Base-by-base conservation (phyloP, 2,888 invertebrate species). In the Aproaerema taeniolella region DNA sequence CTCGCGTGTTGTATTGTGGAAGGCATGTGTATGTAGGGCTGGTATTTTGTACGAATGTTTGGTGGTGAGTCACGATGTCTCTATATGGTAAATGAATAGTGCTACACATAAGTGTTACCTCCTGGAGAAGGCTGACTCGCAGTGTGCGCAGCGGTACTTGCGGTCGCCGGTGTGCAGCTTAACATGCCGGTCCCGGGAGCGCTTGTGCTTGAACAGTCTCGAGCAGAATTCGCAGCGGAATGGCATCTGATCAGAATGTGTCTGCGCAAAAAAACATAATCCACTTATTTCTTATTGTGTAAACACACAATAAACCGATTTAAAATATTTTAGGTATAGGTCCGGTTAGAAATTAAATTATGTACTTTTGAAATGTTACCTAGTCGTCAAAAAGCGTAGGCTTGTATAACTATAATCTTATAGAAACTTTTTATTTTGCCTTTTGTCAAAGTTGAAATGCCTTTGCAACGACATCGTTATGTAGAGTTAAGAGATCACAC, bases 161-260 rank as follows among this genome's bases (percentile, higher is more conserved):
- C 95, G 90, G 76, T 96, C 95, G 7, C 95, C 96, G 1, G 95
- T 96, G 81, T 97, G 97, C 44, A 97, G 89, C 74, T 97, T 97
- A 58, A 96, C 93, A 82, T 98, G 98, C 13, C 98, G 91, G 79
- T 98, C 97, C 39, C 97, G 89, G 49, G 96, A 96, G 20, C 97
- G 89, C 76, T 97, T 97, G 88, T 97, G 97, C 78, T 97, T 97
- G 89, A 98, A 98, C 51, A 95, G 88, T 47, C 97, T 91, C 43
- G 94, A 92, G 81, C 98, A 98, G 83, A 94, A 95, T 57, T 93
- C 93, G 79, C 98, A 98, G 52, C 93, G 93, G 79, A 95, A 97
- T 46, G 96, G 96, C 90, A 97, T 92, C 78, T 95, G 94, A 66
- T 96, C 96, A 41, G 93, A 92, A 80, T 97, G 97, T 43, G 94